Evolutionary conservation across 2,797 vertebrate genomes (phyloP).

Genomic region (Lagodon rhomboides): DNA sequence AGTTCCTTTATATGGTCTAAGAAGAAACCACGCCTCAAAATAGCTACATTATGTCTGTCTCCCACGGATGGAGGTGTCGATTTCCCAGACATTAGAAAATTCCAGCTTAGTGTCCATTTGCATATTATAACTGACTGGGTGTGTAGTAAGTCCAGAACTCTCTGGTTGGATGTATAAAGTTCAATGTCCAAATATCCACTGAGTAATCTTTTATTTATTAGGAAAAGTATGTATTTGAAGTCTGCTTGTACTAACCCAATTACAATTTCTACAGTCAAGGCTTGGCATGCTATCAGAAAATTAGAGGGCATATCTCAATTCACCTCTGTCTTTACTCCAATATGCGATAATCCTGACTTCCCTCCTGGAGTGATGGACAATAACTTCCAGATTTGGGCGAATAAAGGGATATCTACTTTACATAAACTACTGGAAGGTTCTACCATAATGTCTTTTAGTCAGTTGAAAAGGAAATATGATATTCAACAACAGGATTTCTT

Average conservation of each 20-base stretch:
- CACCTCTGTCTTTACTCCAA: neutral
- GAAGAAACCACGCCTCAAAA: neutral
- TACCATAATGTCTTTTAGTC: neutral
- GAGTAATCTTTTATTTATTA: conserved; percentile 5
- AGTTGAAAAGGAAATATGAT: neutral
- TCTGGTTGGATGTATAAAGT: neutral
- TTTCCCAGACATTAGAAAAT: conserved; percentile 8
- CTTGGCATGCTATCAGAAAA: conserved; percentile 6
- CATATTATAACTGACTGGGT: conserved; percentile 10
- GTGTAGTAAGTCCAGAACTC: neutral
- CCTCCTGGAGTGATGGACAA: neutral
- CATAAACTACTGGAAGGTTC: neutral
- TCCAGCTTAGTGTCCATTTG: neutral
- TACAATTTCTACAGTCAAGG: conserved; percentile 1
- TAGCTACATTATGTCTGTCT: neutral
- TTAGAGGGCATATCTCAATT: neutral
- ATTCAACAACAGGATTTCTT: conserved; percentile 12
- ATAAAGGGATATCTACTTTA: neutral
- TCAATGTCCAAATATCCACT: conserved; percentile 6
- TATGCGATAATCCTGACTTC: neutral
- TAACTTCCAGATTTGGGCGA: neutral
- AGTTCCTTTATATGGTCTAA: conserved; percentile 14
- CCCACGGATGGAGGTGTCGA: neutral
- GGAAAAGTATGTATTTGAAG: neutral
- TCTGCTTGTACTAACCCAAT: conserved; percentile 10